Conservation (phyloP, 2,113 vertebrate species). For the Taurulus bubalis region DNA sequence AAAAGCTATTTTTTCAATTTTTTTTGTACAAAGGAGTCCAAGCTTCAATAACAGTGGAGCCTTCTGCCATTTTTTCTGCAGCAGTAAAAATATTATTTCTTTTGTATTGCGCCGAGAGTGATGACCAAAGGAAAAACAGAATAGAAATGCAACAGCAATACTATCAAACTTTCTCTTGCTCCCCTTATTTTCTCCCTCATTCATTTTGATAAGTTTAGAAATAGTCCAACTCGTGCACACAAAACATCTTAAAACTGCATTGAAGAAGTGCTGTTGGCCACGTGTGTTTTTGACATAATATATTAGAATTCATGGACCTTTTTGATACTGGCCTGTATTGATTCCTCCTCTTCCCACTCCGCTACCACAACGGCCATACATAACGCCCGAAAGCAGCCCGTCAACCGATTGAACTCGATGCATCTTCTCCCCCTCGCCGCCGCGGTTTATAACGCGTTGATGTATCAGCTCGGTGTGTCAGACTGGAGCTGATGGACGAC, state of each 20-base stretch:
- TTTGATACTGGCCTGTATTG: conserved; percentile 46
- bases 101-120: background rate
- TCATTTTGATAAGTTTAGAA: conserved; percentile 6
- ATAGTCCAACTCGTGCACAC: background rate
- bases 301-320: conserved; percentile 28
- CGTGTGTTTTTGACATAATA: conserved; percentile 43
- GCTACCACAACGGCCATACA: conserved; percentile 44
- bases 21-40: conserved; percentile 10
- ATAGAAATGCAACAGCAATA: background rate
- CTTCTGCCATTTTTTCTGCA: conserved; percentile 17
- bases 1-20: background rate
- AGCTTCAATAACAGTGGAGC: conserved; percentile 12
- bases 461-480: conserved; percentile 34
- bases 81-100: background rate
- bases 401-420: conserved; percentile 51
- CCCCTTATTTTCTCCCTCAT: conserved; percentile 1
- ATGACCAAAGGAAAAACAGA: conserved; percentile 11
- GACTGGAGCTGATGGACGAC: conserved; percentile 60
- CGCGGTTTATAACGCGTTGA: conserved; percentile 52
- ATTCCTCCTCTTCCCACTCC: conserved; percentile 30
- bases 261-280: background rate
- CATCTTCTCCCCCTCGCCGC: conserved; percentile 47
- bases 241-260: conserved; percentile 21
- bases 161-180: conserved; percentile 9
- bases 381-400: conserved; percentile 46